phyloP scores from a whole-genome alignment of 2,113 vertebrate genomes.

The Erpornis zantholeuca region DNA sequence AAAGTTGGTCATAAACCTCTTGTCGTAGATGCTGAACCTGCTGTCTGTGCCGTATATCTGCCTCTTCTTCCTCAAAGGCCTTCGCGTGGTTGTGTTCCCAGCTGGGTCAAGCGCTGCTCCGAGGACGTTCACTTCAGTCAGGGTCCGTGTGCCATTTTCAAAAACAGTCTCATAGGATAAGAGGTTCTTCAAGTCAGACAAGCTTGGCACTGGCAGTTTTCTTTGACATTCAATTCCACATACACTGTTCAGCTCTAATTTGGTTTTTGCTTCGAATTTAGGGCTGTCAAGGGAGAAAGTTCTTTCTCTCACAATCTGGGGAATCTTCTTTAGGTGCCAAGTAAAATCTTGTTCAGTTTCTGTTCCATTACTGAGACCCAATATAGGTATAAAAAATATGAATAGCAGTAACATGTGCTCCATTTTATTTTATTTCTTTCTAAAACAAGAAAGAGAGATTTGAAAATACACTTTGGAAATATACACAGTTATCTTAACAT shows the following conservation, averaged over 20 bases:
- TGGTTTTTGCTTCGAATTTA: conserved; percentile 79
- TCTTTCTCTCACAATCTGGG: conserved; percentile 80
- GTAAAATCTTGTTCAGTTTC: conserved; percentile 79
- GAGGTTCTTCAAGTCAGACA: conserved; percentile 83
- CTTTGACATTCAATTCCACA: conserved; percentile 94
- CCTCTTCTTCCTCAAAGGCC: conserved; percentile 72
- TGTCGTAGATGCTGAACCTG: conserved; percentile 92
- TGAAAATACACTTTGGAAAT: conserved; percentile 1
- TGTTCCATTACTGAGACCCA: conserved; percentile 62
- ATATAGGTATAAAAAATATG: conserved; percentile 71
- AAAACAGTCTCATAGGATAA: conserved; percentile 93
- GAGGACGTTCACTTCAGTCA: conserved; percentile 83
- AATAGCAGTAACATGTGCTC: conserved; percentile 75
- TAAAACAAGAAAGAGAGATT: conserved; percentile 59
- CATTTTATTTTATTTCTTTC: conserved; percentile 80
- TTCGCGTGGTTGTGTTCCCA: not conserved
- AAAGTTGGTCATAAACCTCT: conserved; percentile 86
- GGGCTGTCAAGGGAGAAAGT: conserved; percentile 84
- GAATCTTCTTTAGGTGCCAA: conserved; percentile 88
- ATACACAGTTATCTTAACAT: not conserved
- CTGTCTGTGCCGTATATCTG: conserved; percentile 93
- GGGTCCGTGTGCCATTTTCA: conserved; percentile 89
- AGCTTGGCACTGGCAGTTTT: conserved; percentile 75
- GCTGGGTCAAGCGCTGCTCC: conserved; percentile 50
- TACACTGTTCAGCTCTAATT: conserved; percentile 68